A percentile compares a stretch with the other conserved stretches of the same genome.
Conservation (phyloP, 2,113 vertebrate species). For the Colossoma macropomum region DNA sequence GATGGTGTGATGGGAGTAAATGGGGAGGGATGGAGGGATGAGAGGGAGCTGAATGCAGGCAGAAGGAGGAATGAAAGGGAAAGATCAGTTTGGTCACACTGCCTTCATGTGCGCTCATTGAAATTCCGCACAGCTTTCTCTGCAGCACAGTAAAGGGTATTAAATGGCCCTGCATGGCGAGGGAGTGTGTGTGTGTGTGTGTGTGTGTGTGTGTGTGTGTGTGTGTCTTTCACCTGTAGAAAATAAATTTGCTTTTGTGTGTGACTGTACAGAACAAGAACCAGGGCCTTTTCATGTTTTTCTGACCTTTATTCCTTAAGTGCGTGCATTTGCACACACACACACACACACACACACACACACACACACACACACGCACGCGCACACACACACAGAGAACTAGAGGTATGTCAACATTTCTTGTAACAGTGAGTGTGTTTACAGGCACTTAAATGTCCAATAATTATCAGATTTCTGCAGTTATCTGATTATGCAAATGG, state of each 20-base stretch:
- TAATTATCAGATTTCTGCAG: too few species aligned
- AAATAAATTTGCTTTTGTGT: not conserved
- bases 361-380: too few species aligned
- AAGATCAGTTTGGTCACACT: constrained; percentile 19
- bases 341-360: not conserved
- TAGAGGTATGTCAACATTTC: too few species aligned
- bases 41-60: not conserved
- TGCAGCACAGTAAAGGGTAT: constrained; percentile 18
- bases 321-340: not conserved
- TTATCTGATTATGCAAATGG: too few species aligned
- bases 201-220: constrained; percentile 17
- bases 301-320: not conserved
- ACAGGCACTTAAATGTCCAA: too few species aligned
- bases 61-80: constrained; percentile 17
- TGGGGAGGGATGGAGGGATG: not conserved
- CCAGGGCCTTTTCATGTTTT: not conserved
- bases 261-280: not conserved
- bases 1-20: constrained; percentile 32
- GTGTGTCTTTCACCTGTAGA: not conserved
- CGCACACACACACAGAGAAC: too few species aligned
- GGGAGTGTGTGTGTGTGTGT: not conserved
- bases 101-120: constrained; percentile 10
- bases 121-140: constrained; percentile 40
- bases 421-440: too few species aligned
- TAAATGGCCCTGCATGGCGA: not conserved